Evolutionary conservation across 2,113 vertebrate genomes (phyloP).

Genomic region (Phrynosoma blainvillii): DNA sequence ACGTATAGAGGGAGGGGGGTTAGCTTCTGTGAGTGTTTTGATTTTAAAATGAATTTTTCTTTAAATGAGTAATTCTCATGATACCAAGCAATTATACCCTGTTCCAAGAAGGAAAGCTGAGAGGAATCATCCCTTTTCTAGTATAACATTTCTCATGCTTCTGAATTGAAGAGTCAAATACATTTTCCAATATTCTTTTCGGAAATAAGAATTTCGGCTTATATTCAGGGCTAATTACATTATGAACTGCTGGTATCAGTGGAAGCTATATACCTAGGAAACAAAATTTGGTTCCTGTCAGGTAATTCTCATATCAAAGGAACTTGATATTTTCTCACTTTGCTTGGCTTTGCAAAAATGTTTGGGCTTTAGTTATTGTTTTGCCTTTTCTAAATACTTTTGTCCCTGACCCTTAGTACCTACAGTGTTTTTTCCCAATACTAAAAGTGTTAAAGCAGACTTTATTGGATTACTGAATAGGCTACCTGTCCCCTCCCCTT

Average conservation of each 20-base stretch:
- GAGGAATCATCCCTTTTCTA: background rate
- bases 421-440: background rate
- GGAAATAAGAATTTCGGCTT: background rate
- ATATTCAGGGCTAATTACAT: background rate
- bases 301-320: background rate
- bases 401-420: background rate
- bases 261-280: background rate
- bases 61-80: background rate
- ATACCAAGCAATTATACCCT: background rate
- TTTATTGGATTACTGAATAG: background rate
- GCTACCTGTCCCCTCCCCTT: background rate
- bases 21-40: background rate
- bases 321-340: fast-evolving
- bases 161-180: background rate
- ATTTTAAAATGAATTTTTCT: background rate
- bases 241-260: background rate
- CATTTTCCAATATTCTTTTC: background rate
- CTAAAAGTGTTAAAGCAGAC: background rate
- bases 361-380: constrained; percentile 15
- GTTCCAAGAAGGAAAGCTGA: background rate
- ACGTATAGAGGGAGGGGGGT: background rate
- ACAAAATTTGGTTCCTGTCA: background rate
- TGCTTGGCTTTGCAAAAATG: background rate
- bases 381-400: background rate
- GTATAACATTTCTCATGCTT: background rate